Evolutionary conservation across 2,888 invertebrate species (phyloP).

Genomic region (Anodontia alba): DNA sequence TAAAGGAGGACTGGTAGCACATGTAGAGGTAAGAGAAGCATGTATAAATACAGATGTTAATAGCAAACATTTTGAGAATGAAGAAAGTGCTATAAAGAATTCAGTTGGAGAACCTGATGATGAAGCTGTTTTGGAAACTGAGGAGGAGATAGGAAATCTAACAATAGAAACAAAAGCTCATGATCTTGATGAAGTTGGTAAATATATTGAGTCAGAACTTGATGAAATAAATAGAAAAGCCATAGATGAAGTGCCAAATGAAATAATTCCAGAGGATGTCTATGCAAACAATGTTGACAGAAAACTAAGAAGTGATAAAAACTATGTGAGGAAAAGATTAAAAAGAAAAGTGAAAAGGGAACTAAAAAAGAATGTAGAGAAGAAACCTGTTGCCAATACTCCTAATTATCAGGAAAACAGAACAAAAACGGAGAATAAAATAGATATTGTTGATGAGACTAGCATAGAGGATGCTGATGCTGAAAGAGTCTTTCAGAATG

Average conservation of each 20-base stretch:
- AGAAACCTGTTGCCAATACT: not conserved
- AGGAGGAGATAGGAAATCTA: not conserved
- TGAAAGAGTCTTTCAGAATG: not conserved
- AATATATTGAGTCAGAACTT: constrained; percentile 55
- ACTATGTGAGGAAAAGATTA: too few species aligned
- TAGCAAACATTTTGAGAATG: constrained; percentile 54
- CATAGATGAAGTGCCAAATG: not conserved
- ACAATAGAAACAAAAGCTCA: not conserved
- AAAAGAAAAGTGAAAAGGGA: too few species aligned
- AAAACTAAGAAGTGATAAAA: not conserved
- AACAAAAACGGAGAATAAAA: constrained; percentile 35
- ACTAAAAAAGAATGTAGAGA: not conserved
- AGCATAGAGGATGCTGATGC: not conserved
- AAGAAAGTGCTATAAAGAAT: constrained; percentile 8
- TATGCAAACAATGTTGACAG: not conserved
- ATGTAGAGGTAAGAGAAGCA: constrained; percentile 30
- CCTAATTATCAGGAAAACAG: not conserved
- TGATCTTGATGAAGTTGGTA: constrained; percentile 49
- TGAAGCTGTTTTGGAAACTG: not conserved
- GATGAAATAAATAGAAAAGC: constrained; percentile 41
- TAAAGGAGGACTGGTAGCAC: not conserved
- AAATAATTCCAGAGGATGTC: not conserved
- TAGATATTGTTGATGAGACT: not conserved
- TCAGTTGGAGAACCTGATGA: not conserved
- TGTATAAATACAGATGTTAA: constrained; percentile 60